Conservation (phyloP, 2,797 vertebrate species). For the Ispidina picta region DNA sequence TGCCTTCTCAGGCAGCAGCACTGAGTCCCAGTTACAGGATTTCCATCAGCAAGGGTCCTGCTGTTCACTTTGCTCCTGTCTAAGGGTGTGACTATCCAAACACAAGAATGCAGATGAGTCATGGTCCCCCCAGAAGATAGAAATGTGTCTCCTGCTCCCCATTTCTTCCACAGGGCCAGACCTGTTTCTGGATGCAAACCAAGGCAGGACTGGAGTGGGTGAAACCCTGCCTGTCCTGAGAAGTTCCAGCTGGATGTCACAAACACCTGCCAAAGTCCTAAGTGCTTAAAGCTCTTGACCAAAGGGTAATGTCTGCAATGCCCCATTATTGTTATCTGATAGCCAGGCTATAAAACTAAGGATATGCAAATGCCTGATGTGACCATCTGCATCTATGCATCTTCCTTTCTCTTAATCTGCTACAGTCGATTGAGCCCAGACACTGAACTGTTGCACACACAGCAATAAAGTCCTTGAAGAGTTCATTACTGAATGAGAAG, state of each 20-base stretch:
- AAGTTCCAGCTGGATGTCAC: neutral
- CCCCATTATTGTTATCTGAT: neutral
- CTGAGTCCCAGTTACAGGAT: neutral
- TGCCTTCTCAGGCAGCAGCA: neutral
- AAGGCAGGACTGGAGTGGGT: neutral
- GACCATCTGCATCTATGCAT: neutral
- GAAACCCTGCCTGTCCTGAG: neutral
- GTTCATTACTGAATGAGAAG: neutral
- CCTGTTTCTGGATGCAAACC: neutral
- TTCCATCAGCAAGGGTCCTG: neutral
- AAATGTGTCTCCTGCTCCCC: fast-evolving
- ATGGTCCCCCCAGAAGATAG: neutral
- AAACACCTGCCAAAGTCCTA: neutral
- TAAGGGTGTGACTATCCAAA: neutral
- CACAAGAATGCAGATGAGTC: neutral
- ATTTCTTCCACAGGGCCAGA: neutral
- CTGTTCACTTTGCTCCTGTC: neutral
- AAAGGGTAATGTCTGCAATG: neutral
- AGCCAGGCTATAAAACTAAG: neutral
- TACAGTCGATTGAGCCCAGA: neutral
- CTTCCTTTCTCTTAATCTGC: neutral
- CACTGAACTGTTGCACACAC: neutral
- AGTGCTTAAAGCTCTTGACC: neutral
- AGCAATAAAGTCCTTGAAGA: neutral
- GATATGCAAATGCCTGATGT: neutral